Percentiles rank a stretch among this genome's conserved stretches.
These are phyloP conservation scores for Meriones psammophilus DNA, from an alignment of 2,797 vertebrate species.

Conservation along the genomic window DNA sequence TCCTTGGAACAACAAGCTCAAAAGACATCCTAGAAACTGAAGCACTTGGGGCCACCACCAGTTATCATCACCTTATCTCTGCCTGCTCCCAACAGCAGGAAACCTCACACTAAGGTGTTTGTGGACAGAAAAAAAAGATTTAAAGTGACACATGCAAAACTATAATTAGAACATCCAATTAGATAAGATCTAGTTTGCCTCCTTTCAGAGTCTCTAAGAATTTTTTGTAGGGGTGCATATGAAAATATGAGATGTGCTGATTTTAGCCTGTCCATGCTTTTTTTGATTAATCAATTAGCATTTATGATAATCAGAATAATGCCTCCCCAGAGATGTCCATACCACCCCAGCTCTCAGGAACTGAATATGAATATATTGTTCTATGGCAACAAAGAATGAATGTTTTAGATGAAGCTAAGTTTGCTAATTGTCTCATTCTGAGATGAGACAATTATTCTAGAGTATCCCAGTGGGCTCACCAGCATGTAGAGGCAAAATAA, in stretches of 20 bases:
- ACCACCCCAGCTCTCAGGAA: not conserved
- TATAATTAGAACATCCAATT: conserved; percentile 27
- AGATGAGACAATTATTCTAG: not conserved
- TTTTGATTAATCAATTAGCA: not conserved
- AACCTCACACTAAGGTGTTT: not conserved
- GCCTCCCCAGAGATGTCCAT: not conserved
- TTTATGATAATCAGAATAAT: not conserved
- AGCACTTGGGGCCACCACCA: not conserved
- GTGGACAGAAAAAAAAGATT: not conserved
- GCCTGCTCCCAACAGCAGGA: not conserved
- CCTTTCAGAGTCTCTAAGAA: not conserved
- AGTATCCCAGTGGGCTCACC: not conserved
- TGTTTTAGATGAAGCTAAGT: not conserved
- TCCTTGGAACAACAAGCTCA: not conserved
- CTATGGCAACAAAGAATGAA: not conserved
- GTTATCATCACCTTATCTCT: not conserved
- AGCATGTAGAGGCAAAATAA: not conserved
- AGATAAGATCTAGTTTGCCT: not conserved
- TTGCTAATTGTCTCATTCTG: not conserved
- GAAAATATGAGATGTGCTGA: not conserved
- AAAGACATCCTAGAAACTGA: not conserved
- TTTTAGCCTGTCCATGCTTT: not conserved
- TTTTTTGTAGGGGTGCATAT: not conserved
- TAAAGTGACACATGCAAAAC: conserved; percentile 21
- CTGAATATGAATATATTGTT: not conserved